Percentiles rank a stretch among this genome's conserved stretches.
Evolutionary conservation across 2,113 vertebrate genomes (phyloP).

Genomic region (Varanus komodoensis): DNA sequence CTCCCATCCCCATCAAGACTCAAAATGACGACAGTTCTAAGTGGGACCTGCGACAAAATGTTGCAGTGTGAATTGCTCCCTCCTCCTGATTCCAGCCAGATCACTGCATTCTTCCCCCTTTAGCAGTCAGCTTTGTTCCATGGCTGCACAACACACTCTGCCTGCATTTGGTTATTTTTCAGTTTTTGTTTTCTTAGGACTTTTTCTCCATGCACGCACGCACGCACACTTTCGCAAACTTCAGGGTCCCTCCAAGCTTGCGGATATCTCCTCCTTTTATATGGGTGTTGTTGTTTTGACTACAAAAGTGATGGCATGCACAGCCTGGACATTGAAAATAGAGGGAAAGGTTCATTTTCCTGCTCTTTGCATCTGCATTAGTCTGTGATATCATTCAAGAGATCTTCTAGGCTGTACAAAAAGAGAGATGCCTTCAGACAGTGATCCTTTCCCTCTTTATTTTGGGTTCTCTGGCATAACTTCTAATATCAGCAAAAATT

Average conservation of each 20-base stretch:
- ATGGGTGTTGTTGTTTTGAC: not conserved
- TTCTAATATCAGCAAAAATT: not conserved
- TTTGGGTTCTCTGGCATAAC: not conserved
- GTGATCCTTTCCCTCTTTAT: no score
- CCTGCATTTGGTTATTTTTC: no score
- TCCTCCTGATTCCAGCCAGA: not conserved
- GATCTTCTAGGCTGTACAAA: not conserved
- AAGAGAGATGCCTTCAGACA: not conserved
- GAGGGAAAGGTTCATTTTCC: not conserved
- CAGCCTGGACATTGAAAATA: not conserved
- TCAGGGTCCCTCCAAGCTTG: not conserved
- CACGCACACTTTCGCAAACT: not conserved
- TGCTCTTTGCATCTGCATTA: not conserved
- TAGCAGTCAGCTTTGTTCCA: no score
- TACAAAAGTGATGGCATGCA: not conserved
- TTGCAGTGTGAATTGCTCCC: not conserved
- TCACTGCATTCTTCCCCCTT: no score
- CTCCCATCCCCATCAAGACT: not conserved
- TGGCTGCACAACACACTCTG: no score
- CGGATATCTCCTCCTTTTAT: not conserved
- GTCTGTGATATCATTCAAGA: not conserved
- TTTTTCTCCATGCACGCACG: no score
- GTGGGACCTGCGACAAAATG: not conserved
- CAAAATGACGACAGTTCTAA: not conserved
- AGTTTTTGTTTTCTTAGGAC: no score